phyloP scores from a whole-genome alignment of 2,113 vertebrate species.

The Corythornis madagascariensis region DNA sequence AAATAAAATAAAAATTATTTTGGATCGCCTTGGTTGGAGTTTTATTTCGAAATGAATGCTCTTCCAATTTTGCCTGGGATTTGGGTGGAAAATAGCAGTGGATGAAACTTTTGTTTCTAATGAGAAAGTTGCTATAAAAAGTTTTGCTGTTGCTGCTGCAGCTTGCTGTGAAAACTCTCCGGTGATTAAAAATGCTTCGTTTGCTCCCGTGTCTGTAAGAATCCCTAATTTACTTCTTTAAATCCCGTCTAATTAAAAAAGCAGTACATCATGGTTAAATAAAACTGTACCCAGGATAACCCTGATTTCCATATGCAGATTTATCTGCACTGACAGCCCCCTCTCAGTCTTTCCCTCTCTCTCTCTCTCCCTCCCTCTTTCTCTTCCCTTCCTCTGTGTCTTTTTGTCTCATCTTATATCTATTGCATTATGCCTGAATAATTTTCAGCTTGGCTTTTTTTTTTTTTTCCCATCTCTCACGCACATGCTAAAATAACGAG shows the following conservation, averaged over 20 bases:
- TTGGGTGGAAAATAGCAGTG: neutral
- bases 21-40: neutral
- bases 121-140: conserved; percentile 57
- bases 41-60: neutral
- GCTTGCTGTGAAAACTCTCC: conserved; percentile 18
- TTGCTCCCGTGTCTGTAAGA: conserved; percentile 60
- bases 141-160: conserved; percentile 55
- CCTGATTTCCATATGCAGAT: conserved; percentile 99
- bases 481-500: conserved; percentile 72
- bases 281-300: conserved; percentile 88
- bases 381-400: conserved; percentile 53
- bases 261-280: conserved; percentile 84
- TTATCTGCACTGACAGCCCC: conserved; percentile 87
- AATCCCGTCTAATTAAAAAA: conserved; percentile 82
- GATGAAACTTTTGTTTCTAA: neutral
- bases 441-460: conserved; percentile 82
- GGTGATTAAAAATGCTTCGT: neutral
- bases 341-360: conserved; percentile 67
- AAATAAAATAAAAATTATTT: neutral
- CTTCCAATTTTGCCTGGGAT: neutral
- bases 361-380: conserved; percentile 73
- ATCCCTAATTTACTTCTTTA: conserved; percentile 67
- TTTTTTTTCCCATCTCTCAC: conserved; percentile 70
- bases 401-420: conserved; percentile 73
- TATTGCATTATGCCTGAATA: conserved; percentile 88